Base-by-base conservation (phyloP, 2,797 vertebrate genomes). In the Tadarida brasiliensis region DNA sequence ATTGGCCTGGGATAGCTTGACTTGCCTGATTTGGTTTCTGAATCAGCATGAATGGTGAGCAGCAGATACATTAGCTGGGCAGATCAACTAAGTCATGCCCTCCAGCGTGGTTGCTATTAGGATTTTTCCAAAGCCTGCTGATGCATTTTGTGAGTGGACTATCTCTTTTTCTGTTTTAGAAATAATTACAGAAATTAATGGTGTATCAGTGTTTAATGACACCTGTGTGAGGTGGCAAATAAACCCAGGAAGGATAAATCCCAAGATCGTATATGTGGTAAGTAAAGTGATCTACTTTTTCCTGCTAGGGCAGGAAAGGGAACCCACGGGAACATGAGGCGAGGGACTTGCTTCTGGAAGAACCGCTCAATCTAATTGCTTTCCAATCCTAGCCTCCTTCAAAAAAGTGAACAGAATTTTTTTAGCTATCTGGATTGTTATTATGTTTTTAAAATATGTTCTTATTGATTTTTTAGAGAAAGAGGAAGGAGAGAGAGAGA, bases 151-250 rank as follows among this genome's bases (percentile, higher is more conserved):
- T 87, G 76, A 96, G 17, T 47, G 3, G 28, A 56, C 22, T 74
- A 19, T 87, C 33, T 89, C 44, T 88, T 95, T 92, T 86, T 87
- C 70, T 70, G 3, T 96, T 97, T 81, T 78, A 98, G 97, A 97
- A 96, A 93, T 81, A 57, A 87, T 91, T n/a, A 92, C 87, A 77
- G 94, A 93, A 78, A 98, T 98, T 73, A 93, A 54, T 2, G 71
- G 96, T 6, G 78, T 96, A 2, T 96, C 68, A 0, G 59, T 98
- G 84, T 97, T 98, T 91, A 98, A 98, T 92, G 74, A 94, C 51
- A 98, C 97, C 17, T 98, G 98, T 89, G 73, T 98, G 86, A 96
- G 86, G 11, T 98, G 98, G 98, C 93, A 94, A 35, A 86, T 77
- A 74, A 96, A 51, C 61, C 68, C 65, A 17, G 95, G 96, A 71